Evolutionary conservation across 1,140 invertebrate genomes (phyloP).

Genomic region (silkworm (Bombyx mori)): DNA sequence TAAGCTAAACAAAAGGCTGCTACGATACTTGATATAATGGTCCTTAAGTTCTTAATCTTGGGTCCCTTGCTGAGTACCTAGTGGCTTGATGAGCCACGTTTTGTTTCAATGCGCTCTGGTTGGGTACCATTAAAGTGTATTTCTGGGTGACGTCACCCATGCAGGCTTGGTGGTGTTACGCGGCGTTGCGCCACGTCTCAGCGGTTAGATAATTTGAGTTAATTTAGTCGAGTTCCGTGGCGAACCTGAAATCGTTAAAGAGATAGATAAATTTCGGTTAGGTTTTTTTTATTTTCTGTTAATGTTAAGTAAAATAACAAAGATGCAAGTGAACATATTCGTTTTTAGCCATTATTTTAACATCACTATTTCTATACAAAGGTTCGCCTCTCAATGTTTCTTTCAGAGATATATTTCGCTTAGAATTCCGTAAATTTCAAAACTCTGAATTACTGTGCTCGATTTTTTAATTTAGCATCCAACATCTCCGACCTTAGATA

Average conservation of each 20-base stretch:
- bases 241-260: too few relatives aligned
- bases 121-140: slow-evolving; percentile 57
- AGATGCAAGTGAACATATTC: too few relatives aligned
- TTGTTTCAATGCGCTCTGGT: slow-evolving; percentile 52
- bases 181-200: slow-evolving; percentile 13
- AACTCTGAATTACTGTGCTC: neutral
- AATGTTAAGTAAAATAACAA: too few relatives aligned
- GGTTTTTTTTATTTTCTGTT: too few relatives aligned
- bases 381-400: too few relatives aligned
- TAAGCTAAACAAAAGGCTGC: slow-evolving; percentile 42
- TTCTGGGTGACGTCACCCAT: slow-evolving; percentile 40
- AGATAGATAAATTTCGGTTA: too few relatives aligned
- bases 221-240: too few relatives aligned
- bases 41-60: slow-evolving; percentile 62
- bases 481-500: too few relatives aligned
- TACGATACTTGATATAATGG: slow-evolving; percentile 19
- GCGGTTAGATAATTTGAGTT: too few relatives aligned
- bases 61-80: slow-evolving; percentile 64
- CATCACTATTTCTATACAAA: too few relatives aligned
- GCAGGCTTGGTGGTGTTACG: slow-evolving; percentile 20
- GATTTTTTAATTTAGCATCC: too few relatives aligned
- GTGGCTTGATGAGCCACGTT: slow-evolving; percentile 57
- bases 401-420: neutral
- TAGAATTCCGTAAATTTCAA: neutral
- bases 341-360: too few relatives aligned